Conservation (phyloP, 2,113 vertebrate genomes). For the Odocoileus virginianus region DNA sequence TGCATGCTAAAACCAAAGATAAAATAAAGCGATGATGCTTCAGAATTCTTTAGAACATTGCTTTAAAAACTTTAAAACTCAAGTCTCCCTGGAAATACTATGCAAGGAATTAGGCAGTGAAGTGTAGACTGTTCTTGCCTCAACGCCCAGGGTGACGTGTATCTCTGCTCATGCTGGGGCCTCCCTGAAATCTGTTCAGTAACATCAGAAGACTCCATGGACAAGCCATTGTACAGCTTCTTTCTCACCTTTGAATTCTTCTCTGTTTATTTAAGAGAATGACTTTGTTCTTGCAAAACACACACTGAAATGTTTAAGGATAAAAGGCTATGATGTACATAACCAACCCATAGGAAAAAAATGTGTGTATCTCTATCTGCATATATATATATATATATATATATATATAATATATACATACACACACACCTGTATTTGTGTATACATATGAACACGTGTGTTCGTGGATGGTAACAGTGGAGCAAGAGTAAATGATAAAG, state of each 20-base stretch:
- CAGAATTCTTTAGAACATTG: neutral
- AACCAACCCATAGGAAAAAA: neutral
- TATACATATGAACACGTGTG: neutral
- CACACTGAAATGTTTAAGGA: neutral
- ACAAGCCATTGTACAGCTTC: neutral
- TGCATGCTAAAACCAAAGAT: neutral
- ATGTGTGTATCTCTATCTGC: neutral
- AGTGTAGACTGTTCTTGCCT: neutral
- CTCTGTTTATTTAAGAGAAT: neutral
- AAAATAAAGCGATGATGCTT: neutral
- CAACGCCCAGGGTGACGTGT: fast-evolving
- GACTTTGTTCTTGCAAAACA: neutral
- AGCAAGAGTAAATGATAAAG: neutral
- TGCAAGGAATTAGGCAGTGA: neutral
- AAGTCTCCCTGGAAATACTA: neutral
- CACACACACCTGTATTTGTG: neutral
- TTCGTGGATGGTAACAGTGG: neutral
- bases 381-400: neutral
- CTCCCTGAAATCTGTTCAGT: neutral
- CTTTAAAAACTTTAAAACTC: neutral
- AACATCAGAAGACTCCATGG: neutral
- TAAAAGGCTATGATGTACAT: neutral
- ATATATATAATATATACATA: no score
- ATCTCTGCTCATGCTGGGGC: neutral
- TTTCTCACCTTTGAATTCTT: neutral